Evolutionary conservation across 2,113 vertebrate species (phyloP).

Genomic region (Cavia aperea): DNA sequence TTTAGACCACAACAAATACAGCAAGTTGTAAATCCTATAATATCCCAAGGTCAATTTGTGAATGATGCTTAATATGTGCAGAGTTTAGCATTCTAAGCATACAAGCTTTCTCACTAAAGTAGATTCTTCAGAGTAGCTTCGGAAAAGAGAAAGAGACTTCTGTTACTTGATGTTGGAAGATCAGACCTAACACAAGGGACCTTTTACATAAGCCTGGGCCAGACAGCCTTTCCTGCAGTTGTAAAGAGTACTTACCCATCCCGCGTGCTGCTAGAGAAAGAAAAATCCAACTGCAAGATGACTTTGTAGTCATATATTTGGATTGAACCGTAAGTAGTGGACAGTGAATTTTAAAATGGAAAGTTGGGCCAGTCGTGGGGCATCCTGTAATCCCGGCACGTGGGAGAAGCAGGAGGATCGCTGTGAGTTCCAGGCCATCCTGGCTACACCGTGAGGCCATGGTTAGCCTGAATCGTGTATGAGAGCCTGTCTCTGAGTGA

Average conservation of each 20-base stretch:
- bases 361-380: neutral
- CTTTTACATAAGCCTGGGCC: neutral
- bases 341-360: neutral
- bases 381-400: neutral
- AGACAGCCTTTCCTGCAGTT: neutral
- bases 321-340: neutral
- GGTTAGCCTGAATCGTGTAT: neutral
- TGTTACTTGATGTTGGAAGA: slow-evolving; percentile 9
- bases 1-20: neutral
- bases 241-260: neutral
- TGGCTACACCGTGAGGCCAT: no score
- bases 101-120: neutral
- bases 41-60: neutral
- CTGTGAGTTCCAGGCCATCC: neutral
- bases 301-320: neutral
- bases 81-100: slow-evolving; percentile 13
- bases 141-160: neutral
- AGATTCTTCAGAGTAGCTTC: slow-evolving; percentile 1
- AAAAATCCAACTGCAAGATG: neutral
- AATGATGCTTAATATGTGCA: neutral
- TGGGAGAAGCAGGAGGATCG: neutral
- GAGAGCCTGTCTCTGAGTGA: no score
- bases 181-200: neutral
- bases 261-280: neutral
- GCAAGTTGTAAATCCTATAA: neutral